Evolutionary conservation across 2,888 invertebrate species (phyloP), one percentile per base, ranked within the genome.

Genomic region (Subacronicta megacephala): DNA sequence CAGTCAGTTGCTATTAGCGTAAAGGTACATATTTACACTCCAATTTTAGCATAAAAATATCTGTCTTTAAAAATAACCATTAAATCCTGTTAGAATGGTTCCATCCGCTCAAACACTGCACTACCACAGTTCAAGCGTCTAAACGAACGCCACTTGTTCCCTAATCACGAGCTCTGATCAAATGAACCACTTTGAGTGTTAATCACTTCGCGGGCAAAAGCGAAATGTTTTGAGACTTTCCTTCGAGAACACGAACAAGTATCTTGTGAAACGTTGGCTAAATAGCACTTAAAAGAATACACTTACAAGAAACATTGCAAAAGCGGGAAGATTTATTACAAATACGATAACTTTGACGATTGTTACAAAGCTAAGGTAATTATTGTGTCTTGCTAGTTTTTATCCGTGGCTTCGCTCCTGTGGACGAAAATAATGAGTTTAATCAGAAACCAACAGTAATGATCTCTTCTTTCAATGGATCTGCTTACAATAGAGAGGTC

Each of bases 141-240:
- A 41, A 70, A 52, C 54, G 57, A 73, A 54, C 62, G 41, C 62
- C 65, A 65, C 62, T 64, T 54, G 60, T 62, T 71, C 37, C 58
- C 26, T 68, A 55, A 65, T 69, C 69, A 53, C 38, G 63, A 53
- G 71, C 66, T 78, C 64, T 68, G 84, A 87, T 87, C 87, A 82
- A 84, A 79, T 80, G 83, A 75, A 82, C 80, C 77, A 82, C 78
- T 85, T 83, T 49, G 68, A 80, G 86, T 83, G 87, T 88, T 88
- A 87, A 88, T 88, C 80, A 86, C 84, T 87, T 82, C 75, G 78
- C 80, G 47, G 57, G 72, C 54, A 62, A 51, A 60, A 70, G 72
- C 68, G 51, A 66, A 75, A 64, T 57, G 66, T 66, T 47, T 58
- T 62, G 15, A 62, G 51, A 63, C 72, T 77, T 75, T 75, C 72